Evolutionary conservation across 1,140 invertebrate genomes (phyloP), one percentile per base, ranked within the genome.

Genomic region (Drosophila pachea): DNA sequence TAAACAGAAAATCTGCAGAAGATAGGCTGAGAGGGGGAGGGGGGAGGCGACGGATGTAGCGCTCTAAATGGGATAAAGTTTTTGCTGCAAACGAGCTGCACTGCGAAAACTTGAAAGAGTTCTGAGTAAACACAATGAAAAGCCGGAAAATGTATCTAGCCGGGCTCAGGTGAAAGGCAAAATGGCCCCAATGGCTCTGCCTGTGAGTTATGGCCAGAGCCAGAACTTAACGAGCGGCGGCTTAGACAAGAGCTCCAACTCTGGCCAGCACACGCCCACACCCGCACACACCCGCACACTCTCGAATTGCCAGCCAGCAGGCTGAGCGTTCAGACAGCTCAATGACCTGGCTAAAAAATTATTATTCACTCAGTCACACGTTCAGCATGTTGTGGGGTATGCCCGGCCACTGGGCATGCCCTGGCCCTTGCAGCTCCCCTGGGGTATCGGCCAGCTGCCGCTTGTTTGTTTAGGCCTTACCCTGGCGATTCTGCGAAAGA

Each of bases 261-360:
- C 47, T 6, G 11, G 6, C 47, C 22, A 40, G n/a, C n/a, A 12
- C n/a, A 40, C 8, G 8, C 11, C 9, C 38, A 5, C 48, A 16
- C 6, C 7, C 12, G 16, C 5, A 7, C 42, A 12, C 22, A 7
- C 48, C 0, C 6, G 6, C 31, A 11, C 5, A 43, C 32, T n/a
- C 31, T 12, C 29, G 11, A 4, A 33, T 38, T 42, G 12, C 52
- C 61, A 54, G 49, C 52, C 52, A 32, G 40, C 14, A 29, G 42
- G 38, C 38, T 36, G 35, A 7, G 36, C 50, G 53, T 22, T 47
- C 68, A 64, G 74, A 59, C 70, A 73, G 69, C 47, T 73, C 43
- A 61, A 53, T 52, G 40, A 53, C 61, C 43, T 53, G 76, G 72
- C 72, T 56, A 62, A 75, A 76, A 68, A 52, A 72, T 68, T 22